Base-by-base conservation (phyloP, 1,140 invertebrate genomes). In the Drosophila albomicans region DNA sequence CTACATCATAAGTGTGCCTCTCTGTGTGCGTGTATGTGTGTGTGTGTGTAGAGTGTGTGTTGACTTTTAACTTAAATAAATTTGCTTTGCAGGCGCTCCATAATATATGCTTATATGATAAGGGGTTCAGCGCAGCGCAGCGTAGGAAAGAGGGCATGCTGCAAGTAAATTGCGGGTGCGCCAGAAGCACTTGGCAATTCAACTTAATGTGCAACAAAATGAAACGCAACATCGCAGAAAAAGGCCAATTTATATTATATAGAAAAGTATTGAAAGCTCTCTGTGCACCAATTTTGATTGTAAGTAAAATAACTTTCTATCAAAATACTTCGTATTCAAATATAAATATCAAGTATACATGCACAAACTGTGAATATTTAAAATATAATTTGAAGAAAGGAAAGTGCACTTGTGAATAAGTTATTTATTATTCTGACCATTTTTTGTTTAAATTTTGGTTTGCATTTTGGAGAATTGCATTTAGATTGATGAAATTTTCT, bases 11-110 rank as follows among this genome's bases (percentile, higher is more conserved):
- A 30, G 48, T 54, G 48, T 58, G 43, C 3, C 16, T 25, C 20
- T 25, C 20, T 32, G 46, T n/a, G 38, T 35, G 54, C 15, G 59
- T 52, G 77, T 0, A 13, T 7, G 35, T 1, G 51, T 45, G 62
- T 32, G 59, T 71, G 46, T 71, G 62, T 35, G 49, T 43, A 6
- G 38, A 11, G 41, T 64, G 62, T 54, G 61, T 76, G 70, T 70
- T 78, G 72, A 81, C 72, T 75, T 81, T 79, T 79, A 64, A 78
- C 76, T 79, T 81, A 81, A 81, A 79, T 79, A 81, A 79, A 79
- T 81, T 81, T 81, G 66, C 76, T 75, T 71, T 78, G 54, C 68
- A 61, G 69, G 58, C 49, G 15, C 56, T 68, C 35, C 73, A 43
- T 74, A 61, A 74, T 74, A 48, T 54, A 67, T 74, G 25, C 20